Evolutionary conservation across 1,140 invertebrate species (phyloP).

Genomic region (Belonocnema kinseyi): DNA sequence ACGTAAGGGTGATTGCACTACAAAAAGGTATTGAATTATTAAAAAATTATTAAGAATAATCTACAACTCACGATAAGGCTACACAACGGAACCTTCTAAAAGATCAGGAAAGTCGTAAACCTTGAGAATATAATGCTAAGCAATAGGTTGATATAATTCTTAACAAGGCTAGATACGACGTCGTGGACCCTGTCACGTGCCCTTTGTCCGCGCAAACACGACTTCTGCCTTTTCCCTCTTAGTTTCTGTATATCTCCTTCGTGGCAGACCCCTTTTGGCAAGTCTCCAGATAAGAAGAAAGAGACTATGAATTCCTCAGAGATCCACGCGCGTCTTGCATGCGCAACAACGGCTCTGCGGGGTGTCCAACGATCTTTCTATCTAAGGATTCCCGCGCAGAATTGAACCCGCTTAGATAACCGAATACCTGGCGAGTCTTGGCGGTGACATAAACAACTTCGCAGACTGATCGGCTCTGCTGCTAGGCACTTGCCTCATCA

Average conservation of each 20-base stretch:
- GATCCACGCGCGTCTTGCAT: constrained; percentile 33
- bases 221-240: neutral
- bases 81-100: neutral
- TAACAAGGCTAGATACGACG: constrained; percentile 5
- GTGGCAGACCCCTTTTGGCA: constrained; percentile 40
- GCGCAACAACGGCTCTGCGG: neutral
- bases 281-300: constrained; percentile 35
- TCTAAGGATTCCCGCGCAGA: neutral
- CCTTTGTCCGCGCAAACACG: constrained; percentile 12
- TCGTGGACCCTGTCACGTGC: constrained; percentile 17
- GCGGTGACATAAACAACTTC: neutral
- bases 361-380: neutral
- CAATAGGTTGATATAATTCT: constrained; percentile 23
- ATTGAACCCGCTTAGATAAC: constrained; percentile 32
- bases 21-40: neutral
- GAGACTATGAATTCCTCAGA: constrained; percentile 12
- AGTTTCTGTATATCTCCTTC: constrained; percentile 35
- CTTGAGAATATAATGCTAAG: constrained; percentile 3
- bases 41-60: neutral
- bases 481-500: constrained; percentile 6
- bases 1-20: neutral
- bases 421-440: constrained; percentile 20
- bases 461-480: neutral
- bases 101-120: constrained; percentile 5
- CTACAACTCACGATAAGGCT: constrained; percentile 1